Percentiles rank a stretch among this genome's conserved stretches.
Evolutionary conservation across 2,888 invertebrate species (phyloP).

Genomic region (Cenopis cana): DNA sequence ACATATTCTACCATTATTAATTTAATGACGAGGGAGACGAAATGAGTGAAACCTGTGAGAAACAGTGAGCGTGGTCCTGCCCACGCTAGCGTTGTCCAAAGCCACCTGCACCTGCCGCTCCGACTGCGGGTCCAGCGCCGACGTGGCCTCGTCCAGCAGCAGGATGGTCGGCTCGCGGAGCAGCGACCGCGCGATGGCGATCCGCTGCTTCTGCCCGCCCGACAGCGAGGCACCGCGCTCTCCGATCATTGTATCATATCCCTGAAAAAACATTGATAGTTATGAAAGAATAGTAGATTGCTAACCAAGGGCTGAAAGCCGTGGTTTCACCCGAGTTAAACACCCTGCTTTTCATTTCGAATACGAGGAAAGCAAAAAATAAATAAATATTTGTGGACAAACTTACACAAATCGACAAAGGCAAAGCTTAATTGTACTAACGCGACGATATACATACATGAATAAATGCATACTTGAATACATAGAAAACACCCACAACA

Average conservation of each 20-base stretch:
- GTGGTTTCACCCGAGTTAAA: too few species aligned
- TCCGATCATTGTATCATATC: slow-evolving; percentile 92
- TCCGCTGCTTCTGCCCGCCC: slow-evolving; percentile 93
- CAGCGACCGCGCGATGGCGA: slow-evolving; percentile 93
- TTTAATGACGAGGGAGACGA: neutral
- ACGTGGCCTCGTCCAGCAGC: slow-evolving; percentile 93
- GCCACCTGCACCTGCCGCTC: slow-evolving; percentile 93
- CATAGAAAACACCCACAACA: too few species aligned
- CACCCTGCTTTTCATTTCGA: too few species aligned
- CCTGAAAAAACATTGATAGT: slow-evolving; percentile 64
- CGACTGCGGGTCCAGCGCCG: slow-evolving; percentile 92
- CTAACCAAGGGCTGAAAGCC: too few species aligned
- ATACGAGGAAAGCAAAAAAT: too few species aligned
- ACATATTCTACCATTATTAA: too few species aligned
- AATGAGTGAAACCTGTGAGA: slow-evolving; percentile 84
- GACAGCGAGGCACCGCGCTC: slow-evolving; percentile 92
- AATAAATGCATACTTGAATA: too few species aligned
- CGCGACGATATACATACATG: too few species aligned
- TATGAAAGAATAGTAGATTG: too few species aligned
- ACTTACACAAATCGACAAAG: too few species aligned
- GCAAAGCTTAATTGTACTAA: too few species aligned
- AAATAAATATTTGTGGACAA: too few species aligned
- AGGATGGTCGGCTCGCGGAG: slow-evolving; percentile 90
- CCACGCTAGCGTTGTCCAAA: slow-evolving; percentile 88
- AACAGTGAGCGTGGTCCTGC: slow-evolving; percentile 90